Base-by-base conservation (phyloP, 2,797 vertebrate species). In the Myotis planiceps region DNA sequence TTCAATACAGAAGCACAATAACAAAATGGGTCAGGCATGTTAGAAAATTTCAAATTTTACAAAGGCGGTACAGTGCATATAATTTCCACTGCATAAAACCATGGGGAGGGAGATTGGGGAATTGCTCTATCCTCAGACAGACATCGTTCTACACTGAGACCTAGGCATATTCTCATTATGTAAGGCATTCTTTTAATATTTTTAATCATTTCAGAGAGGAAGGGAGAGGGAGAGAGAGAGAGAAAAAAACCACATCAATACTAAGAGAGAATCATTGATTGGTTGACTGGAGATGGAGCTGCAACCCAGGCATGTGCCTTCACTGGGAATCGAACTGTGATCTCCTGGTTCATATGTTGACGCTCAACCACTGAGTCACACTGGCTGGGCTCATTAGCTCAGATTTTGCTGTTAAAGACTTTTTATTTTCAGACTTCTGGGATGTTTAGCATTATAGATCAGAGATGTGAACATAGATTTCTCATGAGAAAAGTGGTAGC, bases 51-150 rank as follows among this genome's bases (percentile, higher is more conserved):
- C 14, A 39, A 25, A 58, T 74, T 53, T 32, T 51, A 75, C 8
- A 42, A 88, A 78, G 12, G 3, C 6, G 53, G 16, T 14, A 3
- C 0, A 4, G 8, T 75, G 3, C 19, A 19, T 78, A 19, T 42
- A 34, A 34, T 34, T 81, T 42, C 32, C 7, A 55, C 3, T 72
- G 39, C 9, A 16, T 4, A 55, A 49, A 76, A 18, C 34, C 37
- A 2, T 6, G 16, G 13, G 6, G 1, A 29, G 7, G 23, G 9
- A 71, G n/a, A 29, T 3, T 8, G 2, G 39, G 14, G 18, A 39
- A 10, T 65, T 18, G 69, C 1, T 0, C 4, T 27, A 25, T 37
- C 18, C 49, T 16, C 5, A 72, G 66, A 76, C 3, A 12, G 7
- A 25, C 5, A 13, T 1, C 60, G 1, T 29, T 72, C 45, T 39